These are phyloP conservation scores for Parus major DNA, from an alignment of 2,113 vertebrate genomes.

Conservation along the genomic window DNA sequence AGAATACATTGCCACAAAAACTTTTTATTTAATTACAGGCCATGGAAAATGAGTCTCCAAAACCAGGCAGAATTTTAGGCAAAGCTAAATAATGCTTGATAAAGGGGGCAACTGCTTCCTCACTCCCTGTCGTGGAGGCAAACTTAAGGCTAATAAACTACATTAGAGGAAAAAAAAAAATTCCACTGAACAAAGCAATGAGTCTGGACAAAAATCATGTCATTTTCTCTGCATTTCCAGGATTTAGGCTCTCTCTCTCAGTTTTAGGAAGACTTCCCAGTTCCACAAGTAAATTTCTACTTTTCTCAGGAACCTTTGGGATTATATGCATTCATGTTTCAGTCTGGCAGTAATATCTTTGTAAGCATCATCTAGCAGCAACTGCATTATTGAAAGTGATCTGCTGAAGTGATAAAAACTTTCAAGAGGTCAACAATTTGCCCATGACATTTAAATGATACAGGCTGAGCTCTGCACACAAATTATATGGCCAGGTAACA, in stretches of 20 bases:
- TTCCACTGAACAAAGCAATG: not conserved
- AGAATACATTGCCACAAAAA: not conserved
- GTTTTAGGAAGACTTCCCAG: not conserved
- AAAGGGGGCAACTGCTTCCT: not conserved
- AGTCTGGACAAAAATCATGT: not conserved
- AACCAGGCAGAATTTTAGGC: not conserved
- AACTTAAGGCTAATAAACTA: not conserved
- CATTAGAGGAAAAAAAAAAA: not conserved
- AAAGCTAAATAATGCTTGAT: not conserved
- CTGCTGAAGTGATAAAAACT: not conserved
- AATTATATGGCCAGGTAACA: not conserved
- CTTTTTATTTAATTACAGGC: constrained; percentile 17
- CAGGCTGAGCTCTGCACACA: not conserved
- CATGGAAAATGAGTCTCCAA: not conserved
- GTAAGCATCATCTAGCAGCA: not conserved
- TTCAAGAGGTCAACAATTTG: not conserved
- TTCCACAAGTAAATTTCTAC: not conserved
- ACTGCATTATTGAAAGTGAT: not conserved
- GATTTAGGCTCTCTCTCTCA: not conserved
- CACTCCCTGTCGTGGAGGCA: not conserved
- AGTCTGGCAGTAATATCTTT: not conserved
- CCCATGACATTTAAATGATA: not conserved
- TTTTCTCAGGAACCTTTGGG: not conserved
- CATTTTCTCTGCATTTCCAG: not conserved
- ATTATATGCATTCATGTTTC: not conserved